Evolutionary conservation across 2,113 vertebrate genomes (phyloP).

Genomic region (Climacteris rufus): DNA sequence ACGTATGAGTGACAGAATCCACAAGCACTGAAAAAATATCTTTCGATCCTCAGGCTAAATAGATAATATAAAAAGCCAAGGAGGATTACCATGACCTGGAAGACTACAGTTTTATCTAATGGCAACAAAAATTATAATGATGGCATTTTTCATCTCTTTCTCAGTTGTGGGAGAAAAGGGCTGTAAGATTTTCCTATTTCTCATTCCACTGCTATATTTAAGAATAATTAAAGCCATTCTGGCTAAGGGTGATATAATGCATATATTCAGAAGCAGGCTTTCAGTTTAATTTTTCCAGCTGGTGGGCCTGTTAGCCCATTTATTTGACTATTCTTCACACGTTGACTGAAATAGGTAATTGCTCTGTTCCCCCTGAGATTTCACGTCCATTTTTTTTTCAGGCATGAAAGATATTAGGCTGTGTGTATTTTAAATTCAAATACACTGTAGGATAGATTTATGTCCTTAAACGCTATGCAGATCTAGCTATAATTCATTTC

Average conservation of each 20-base stretch:
- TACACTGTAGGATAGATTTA: slow-evolving; percentile 53
- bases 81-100: not conserved
- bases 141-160: slow-evolving; percentile 22
- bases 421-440: slow-evolving; percentile 52
- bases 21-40: not conserved
- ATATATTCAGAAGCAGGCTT: slow-evolving; percentile 61
- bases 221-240: slow-evolving; percentile 66
- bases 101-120: slow-evolving; percentile 16
- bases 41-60: not conserved
- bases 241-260: slow-evolving; percentile 52
- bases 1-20: not conserved
- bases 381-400: slow-evolving; percentile 33
- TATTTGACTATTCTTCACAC: slow-evolving; percentile 65
- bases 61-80: not conserved
- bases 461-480: slow-evolving; percentile 23
- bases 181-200: slow-evolving; percentile 60
- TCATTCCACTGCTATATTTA: slow-evolving; percentile 42
- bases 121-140: slow-evolving; percentile 34
- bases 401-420: slow-evolving; percentile 23
- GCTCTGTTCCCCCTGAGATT: slow-evolving; percentile 53
- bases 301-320: slow-evolving; percentile 59
- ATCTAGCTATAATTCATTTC: slow-evolving; percentile 38
- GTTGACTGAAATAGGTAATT: slow-evolving; percentile 63
- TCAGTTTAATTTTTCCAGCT: slow-evolving; percentile 64
- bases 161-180: slow-evolving; percentile 14